Base-by-base conservation (phyloP, 2,888 invertebrate genomes). In the Anaspis maculata region DNA sequence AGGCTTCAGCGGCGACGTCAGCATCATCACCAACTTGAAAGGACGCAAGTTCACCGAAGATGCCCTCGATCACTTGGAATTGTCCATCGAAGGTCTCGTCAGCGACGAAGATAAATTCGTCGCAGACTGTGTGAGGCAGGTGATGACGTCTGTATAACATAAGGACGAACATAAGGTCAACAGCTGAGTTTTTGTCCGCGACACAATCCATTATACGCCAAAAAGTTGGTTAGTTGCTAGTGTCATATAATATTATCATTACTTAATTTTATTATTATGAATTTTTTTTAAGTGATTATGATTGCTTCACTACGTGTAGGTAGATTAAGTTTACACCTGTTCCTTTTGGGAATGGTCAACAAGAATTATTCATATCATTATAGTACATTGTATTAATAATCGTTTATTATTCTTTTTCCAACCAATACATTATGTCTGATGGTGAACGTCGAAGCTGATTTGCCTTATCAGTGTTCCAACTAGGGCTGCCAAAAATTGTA, bases 1-100 rank as follows among this genome's bases (percentile, higher is more conserved):
- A 2, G 75, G 76, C 7, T 75, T 76, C 53, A 70, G 71, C 42
- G 76, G 76, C 3, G 76, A 80, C 50, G 77, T 77, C 0, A 75
- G 76, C 15, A 58, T 61, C 13, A 71, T 81, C 28, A 77, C 77
- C 3, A 74, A 72, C 42, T 66, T 82, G 5, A 75, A 76, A 52
- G 81, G 81, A 10, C 74, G 76, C 42, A 70, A 71, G 52, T 83
- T 81, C 59, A 73, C 76, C 1, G 74, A 76, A 11, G 74, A 76
- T 56, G 72, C 78, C 5, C 66, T 79, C 6, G 68, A 67, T 25
- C 73, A 71, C 9, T 68, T 82, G 13, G 73, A 81, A 46, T 44
- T 47, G 28, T 55, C 58, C 16, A 44, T 65, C 13, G 54, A 51
- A 30, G 51, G 51, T 25, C 40, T 54, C 16, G 53, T 54, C 26